Evolutionary conservation across 2,888 invertebrate species (phyloP), one percentile per base, ranked within the genome.

Genomic region (Charanyca ferruginea): DNA sequence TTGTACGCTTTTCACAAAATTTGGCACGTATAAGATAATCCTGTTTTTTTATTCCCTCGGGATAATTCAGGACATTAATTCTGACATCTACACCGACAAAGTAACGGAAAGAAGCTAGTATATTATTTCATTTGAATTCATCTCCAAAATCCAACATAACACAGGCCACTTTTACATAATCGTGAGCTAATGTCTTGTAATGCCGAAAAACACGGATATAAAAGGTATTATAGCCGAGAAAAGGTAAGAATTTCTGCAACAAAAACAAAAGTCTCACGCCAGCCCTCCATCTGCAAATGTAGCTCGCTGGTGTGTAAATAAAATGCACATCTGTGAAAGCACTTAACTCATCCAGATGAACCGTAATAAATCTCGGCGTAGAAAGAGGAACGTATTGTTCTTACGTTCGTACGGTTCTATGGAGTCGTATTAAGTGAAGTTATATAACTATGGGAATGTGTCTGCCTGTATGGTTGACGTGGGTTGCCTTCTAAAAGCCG

Each of bases 241-340:
- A 42, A 32, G 0, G 11, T 45, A 53, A 7, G 0, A 52, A 45
- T 60, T 35, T 9, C 42, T 48, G 35, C 44, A 48, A 52, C 25
- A 52, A 35, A 55, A 53, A 42, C 35, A 54, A 59, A 66, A 41
- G 25, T 13, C 28, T 20, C 3, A n/a, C 2, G 11, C 1, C 13
- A 3, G 20, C 52, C 48, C 42, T 25, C 28, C 9, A 9, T 38
- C 35, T 32, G 35, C 44, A 41, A 71, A 59, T 45, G 66, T 52
- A 22, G 7, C 41, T 22, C 22, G 47, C 8, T 38, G 55, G 61
- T 48, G 54, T 75, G 75, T 53, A 75, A 61, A 72, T 72, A 72
- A 68, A 72, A 61, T 72, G 72, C 69, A 74, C 72, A 72, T 72
- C 75, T 72, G 72, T 28, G 16, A 23, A 41, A 74, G 69, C 69